Evolutionary conservation across 2,888 invertebrate species (phyloP).

Genomic region (Xanthia togata): DNA sequence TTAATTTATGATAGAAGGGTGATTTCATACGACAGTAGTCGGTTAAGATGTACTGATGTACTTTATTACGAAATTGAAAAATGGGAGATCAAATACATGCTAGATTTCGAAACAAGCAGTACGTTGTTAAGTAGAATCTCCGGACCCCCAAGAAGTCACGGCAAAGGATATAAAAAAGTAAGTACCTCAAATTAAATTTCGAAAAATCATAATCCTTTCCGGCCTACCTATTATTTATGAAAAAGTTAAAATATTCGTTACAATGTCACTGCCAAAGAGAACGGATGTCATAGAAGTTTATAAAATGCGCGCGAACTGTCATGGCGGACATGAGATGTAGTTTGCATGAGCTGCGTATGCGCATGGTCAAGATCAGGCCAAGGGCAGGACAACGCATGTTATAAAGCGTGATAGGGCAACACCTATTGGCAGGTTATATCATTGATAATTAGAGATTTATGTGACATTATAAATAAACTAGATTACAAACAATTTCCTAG

Average conservation of each 20-base stretch:
- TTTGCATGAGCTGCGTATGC: constrained; percentile 64
- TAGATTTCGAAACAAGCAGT: not conserved
- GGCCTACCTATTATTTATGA: not conserved
- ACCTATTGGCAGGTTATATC: constrained; percentile 50
- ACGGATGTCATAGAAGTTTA: constrained; percentile 39
- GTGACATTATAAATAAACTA: constrained; percentile 21
- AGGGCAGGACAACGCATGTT: constrained; percentile 70
- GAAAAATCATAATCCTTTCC: constrained; percentile 15
- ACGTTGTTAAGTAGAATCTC: not conserved
- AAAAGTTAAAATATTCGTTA: constrained; percentile 34
- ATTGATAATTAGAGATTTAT: constrained; percentile 41
- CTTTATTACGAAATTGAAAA: not conserved
- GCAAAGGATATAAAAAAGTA: not conserved
- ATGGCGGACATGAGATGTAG: constrained; percentile 62
- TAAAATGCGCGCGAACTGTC: constrained; percentile 56
- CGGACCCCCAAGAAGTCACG: not conserved
- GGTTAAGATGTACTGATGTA: not conserved
- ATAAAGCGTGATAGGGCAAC: constrained; percentile 54
- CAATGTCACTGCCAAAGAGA: constrained; percentile 52
- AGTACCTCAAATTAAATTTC: not conserved
- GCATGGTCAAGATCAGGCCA: constrained; percentile 78
- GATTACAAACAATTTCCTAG: constrained; percentile 1
- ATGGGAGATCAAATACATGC: not conserved
- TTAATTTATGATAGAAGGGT: not conserved
- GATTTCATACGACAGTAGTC: not conserved